These are phyloP conservation scores for Shinisaurus crocodilurus DNA, from an alignment of 2,113 vertebrate species.

Conservation along the genomic window DNA sequence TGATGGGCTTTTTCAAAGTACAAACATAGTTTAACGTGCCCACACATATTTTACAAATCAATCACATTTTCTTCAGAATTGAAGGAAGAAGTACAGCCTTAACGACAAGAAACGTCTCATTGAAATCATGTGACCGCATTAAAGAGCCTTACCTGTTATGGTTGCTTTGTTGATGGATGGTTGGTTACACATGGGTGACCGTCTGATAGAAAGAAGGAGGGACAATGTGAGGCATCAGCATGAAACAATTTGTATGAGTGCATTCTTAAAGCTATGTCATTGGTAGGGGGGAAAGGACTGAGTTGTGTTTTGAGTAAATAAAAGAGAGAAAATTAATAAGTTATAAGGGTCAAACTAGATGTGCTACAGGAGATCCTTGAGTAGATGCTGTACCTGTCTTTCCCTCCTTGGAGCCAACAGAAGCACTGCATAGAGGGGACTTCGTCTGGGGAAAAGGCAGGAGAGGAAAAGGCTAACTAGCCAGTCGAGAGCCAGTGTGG, in stretches of 20 bases:
- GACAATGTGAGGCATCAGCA: slow-evolving; percentile 33
- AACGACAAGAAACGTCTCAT: not conserved
- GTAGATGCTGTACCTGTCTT: not conserved
- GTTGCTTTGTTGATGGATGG: slow-evolving; percentile 96
- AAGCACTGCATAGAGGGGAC: too few species aligned
- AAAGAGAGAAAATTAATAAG: not conserved
- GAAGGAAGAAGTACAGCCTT: not conserved
- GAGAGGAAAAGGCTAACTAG: not conserved
- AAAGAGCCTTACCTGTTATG: slow-evolving; percentile 88
- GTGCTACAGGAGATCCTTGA: not conserved
- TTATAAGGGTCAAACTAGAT: not conserved
- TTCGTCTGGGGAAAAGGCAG: too few species aligned
- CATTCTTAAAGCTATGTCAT: slow-evolving; percentile 14
- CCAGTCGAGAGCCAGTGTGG: too few species aligned
- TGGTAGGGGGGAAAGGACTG: not conserved
- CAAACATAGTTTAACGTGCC: not conserved
- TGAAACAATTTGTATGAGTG: not conserved
- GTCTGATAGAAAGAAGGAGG: slow-evolving; percentile 74
- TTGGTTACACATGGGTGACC: slow-evolving; percentile 98
- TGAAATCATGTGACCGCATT: not conserved
- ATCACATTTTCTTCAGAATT: not conserved
- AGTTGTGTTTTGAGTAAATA: not conserved
- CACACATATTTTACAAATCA: not conserved
- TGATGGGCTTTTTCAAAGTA: not conserved
- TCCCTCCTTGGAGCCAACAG: not conserved